Base-by-base conservation (phyloP, 2,888 invertebrate genomes). In the Drosophila sordidula region DNA sequence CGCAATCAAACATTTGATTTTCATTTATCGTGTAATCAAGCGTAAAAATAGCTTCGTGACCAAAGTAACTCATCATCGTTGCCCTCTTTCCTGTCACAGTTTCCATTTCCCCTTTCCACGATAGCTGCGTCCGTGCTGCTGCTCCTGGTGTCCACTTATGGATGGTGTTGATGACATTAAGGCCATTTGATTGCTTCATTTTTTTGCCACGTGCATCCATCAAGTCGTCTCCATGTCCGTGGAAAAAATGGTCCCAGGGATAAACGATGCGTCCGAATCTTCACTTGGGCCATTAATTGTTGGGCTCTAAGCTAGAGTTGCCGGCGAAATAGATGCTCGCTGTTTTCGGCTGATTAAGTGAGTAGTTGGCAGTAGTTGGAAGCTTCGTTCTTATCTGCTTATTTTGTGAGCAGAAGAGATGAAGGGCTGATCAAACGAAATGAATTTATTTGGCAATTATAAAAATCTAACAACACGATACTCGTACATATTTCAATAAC, bases 1-100 rank as follows among this genome's bases (percentile, higher is more conserved):
- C 89, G 85, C 89, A 87, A 85, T 85, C 89, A 85, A 89, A 85
- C 85, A 89, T 85, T 85, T 85, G 89, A 89, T 85, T 85, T 85
- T 89, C 85, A 85, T 85, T 85, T 89, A 85, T 87, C 87, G 84
- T 89, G 87, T 87, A 85, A 85, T 89, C 85, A 85, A 89, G 85
- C 85, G 85, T 75, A 85, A 85, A 85, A 85, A 85, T 89, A 89
- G 85, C 85, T 85, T 85, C 89, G 89, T 85, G 85, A 85, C 85
- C 87, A 80, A 87, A 87, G 89, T 80, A 78, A 87, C 87, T 87
- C 85, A 85, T 84, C 87, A 80, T 72, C 87, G 73, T 49, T 59
- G 71, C 50, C 57, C 59, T 38, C 59, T 50, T 25, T 72, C 49
- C 72, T 76, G 64, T 42, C 56, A 32, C 56, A 41, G 42, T 41